Base-by-base conservation (phyloP, 2,113 vertebrate genomes). In the Cervus canadensis region DNA sequence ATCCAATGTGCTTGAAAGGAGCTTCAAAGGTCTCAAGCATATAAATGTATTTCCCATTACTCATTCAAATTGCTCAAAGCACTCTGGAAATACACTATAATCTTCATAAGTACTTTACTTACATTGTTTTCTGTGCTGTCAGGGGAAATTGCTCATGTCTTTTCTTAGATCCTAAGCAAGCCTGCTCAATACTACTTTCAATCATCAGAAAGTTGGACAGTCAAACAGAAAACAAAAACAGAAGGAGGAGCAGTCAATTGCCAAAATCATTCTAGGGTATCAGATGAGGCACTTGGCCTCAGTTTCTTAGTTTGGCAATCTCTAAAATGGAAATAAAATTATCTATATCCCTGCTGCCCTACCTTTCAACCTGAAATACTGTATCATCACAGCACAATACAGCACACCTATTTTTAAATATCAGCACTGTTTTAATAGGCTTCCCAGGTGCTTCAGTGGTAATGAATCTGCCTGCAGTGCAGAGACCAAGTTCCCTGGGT, bases 121-220 rank as follows among this genome's bases (percentile, higher is more conserved):
- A 82, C 10, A 83, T 54, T 56, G 57, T 93, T 96, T 96, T 93
- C 89, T 82, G 26, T n/a, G 43, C 79, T 88, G 36, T 96, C 67
- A 89, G 67, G 62, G 91, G 95, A 97, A 88, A 95, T 45, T 78
- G n/a, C 28, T 93, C 88, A 71, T 83, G 33, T 54, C 48, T 95
- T 97, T 97, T 79, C 87, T 92, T 95, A 96, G 71, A 95, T 97
- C 86, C 45, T 78, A 59, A 83, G 60, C 21, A 91, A 97, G 54
- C 64, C 91, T 81, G 60, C 45, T 89, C 43, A 40, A 94, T 82
- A 67, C 30, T 40, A 52, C 90, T 95, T 95, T 96, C 79, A 78
- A 59, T 95, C 87, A 87, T 78, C 50, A 78, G 76, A 84, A 83
- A 85, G 57, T 33, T 91, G 59, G 52, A 82, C 54, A 78, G 67